phyloP scores from a whole-genome alignment of 2,797 vertebrate genomes.

The Loriculus beryllinus region DNA sequence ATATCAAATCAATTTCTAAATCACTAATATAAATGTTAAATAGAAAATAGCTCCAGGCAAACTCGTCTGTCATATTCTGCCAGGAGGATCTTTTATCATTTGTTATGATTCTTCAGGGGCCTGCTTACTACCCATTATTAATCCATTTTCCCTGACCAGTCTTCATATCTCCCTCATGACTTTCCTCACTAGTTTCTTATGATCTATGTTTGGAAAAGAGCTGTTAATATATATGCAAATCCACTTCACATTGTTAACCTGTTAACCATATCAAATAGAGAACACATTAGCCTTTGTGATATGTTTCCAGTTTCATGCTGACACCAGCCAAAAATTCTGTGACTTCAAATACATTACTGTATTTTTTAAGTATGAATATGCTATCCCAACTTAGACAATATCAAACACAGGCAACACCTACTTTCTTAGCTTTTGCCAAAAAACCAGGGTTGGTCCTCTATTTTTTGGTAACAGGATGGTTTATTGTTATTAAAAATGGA shows the following conservation, averaged over 20 bases:
- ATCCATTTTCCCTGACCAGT: slow-evolving; percentile 17
- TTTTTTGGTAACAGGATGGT: background rate
- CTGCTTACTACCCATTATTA: background rate
- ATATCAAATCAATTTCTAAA: slow-evolving; percentile 52
- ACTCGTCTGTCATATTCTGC: background rate
- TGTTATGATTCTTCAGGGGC: slow-evolving; percentile 26
- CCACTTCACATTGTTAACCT: slow-evolving; percentile 28
- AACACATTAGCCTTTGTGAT: background rate
- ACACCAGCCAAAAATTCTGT: background rate
- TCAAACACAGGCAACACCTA: background rate
- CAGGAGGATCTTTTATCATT: background rate
- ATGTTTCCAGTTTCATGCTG: background rate
- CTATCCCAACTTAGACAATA: background rate
- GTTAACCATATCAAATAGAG: background rate
- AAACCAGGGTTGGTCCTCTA: background rate
- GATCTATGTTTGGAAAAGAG: background rate
- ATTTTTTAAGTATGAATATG: background rate
- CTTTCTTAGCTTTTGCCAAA: background rate
- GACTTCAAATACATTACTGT: background rate
- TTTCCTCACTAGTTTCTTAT: background rate
- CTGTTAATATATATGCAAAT: slow-evolving; percentile 45
- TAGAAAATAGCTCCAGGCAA: slow-evolving; percentile 21
- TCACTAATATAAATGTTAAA: slow-evolving; percentile 56
- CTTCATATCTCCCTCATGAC: background rate
- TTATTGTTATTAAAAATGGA: background rate